These are phyloP conservation scores for Labroides dimidiatus DNA, from an alignment of 2,797 vertebrate genomes.

Conservation along the genomic window DNA sequence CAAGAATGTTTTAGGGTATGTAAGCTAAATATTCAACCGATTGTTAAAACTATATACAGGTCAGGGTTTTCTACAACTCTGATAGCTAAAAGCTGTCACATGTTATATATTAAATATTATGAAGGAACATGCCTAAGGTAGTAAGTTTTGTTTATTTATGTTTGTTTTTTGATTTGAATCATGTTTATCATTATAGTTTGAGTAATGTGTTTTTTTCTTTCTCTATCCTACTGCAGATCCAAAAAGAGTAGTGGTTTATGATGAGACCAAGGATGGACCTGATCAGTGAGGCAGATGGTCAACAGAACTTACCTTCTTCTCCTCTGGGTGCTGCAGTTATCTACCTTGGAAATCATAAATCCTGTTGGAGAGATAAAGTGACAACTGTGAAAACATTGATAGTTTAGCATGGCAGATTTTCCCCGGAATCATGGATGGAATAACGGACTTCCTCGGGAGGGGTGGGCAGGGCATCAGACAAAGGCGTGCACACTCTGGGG, in stretches of 20 bases:
- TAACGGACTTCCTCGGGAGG: conserved; percentile 59
- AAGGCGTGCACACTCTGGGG: conserved; percentile 35
- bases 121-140: not conserved
- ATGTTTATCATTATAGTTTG: not conserved
- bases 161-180: not conserved
- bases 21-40: conserved; percentile 4
- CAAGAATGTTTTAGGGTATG: not conserved
- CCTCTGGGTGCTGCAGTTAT: conserved; percentile 71
- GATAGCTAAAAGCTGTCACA: too few relatives aligned
- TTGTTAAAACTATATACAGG: not conserved
- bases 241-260: conserved; percentile 83
- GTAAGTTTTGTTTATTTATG: not conserved
- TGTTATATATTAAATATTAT: too few relatives aligned
- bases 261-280: conserved; percentile 78
- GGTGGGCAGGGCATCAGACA: conserved; percentile 64
- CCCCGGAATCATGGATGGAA: conserved; percentile 62
- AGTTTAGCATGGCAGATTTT: conserved; percentile 70
- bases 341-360: conserved; percentile 67
- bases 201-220: not conserved
- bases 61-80: not conserved
- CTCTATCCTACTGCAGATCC: conserved; percentile 71
- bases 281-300: conserved; percentile 76
- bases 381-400: conserved; percentile 80
- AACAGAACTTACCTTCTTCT: conserved; percentile 62
- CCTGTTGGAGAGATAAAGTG: conserved; percentile 67